Evolutionary conservation across 2,113 vertebrate genomes (phyloP).

Genomic region (Axis porcinus): DNA sequence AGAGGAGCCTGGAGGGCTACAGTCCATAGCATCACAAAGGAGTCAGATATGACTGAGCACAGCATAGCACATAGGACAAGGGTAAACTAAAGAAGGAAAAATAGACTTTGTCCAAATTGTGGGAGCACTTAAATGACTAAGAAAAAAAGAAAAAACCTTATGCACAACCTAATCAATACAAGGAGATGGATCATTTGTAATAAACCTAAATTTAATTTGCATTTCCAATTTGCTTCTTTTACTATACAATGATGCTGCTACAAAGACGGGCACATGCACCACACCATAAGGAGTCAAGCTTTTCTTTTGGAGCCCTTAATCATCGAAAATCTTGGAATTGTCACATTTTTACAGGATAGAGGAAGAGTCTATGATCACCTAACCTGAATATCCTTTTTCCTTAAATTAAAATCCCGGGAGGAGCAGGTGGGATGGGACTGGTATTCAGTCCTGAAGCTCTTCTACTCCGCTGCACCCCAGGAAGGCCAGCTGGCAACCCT

Average conservation of each 20-base stretch:
- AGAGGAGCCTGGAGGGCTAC: background rate
- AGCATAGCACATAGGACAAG: background rate
- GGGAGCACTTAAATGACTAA: background rate
- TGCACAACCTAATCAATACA: background rate
- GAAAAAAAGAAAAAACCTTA: background rate
- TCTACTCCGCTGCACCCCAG: background rate
- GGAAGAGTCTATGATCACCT: background rate
- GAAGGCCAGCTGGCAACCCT: background rate
- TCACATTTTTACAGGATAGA: background rate
- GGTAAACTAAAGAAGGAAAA: background rate
- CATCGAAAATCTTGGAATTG: background rate
- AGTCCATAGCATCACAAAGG: background rate
- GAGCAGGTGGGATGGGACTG: fast-evolving
- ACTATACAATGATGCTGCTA: background rate
- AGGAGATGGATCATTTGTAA: background rate
- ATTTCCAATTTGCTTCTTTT: background rate
- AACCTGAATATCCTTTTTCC: background rate
- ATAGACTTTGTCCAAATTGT: background rate
- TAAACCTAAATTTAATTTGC: background rate
- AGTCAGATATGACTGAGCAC: background rate
- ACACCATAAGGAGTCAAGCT: background rate
- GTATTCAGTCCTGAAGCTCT: background rate
- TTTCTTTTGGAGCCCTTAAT: background rate
- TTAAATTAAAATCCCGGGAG: background rate
- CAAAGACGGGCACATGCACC: background rate